These are phyloP conservation scores for Carassius carassius DNA, from an alignment of 2,113 vertebrate species.

Conservation along the genomic window DNA sequence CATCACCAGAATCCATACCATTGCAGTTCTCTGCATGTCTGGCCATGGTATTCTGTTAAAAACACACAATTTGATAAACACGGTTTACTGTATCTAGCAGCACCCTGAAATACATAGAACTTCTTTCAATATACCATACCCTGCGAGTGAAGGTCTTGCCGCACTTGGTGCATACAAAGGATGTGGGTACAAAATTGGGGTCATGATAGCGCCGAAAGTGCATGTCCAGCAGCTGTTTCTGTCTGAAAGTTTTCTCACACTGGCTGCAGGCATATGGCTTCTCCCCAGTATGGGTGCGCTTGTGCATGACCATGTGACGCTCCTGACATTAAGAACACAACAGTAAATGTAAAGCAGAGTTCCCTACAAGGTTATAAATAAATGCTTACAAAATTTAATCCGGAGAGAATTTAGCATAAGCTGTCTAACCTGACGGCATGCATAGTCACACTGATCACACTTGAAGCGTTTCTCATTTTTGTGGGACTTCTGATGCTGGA, in stretches of 20 bases:
- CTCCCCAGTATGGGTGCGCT: slow-evolving; percentile 94
- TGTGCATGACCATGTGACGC: slow-evolving; percentile 98
- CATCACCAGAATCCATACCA: slow-evolving; percentile 84
- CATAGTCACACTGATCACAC: slow-evolving; percentile 96
- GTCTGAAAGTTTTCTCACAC: slow-evolving; percentile 96
- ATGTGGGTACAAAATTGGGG: slow-evolving; percentile 91
- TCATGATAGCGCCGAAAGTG: slow-evolving; percentile 97
- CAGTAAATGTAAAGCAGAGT: neutral
- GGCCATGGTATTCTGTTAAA: slow-evolving; percentile 91
- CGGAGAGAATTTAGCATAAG: neutral
- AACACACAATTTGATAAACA: neutral
- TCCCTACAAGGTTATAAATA: neutral
- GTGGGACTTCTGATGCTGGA: slow-evolving; percentile 97
- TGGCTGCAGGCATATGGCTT: slow-evolving; percentile 95
- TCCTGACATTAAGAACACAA: slow-evolving; percentile 73
- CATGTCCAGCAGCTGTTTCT: slow-evolving; percentile 97
- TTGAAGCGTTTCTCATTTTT: slow-evolving; percentile 98
- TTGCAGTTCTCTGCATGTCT: slow-evolving; percentile 92
- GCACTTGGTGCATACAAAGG: slow-evolving; percentile 94
- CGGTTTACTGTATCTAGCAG: neutral
- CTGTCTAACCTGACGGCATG: slow-evolving; percentile 88
- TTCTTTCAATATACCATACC: slow-evolving; percentile 68
- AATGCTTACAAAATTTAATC: neutral
- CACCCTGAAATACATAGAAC: neutral
- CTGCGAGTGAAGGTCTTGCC: slow-evolving; percentile 94